A percentile compares a stretch with the other conserved stretches of the same genome.
phyloP scores from a whole-genome alignment of 2,888 invertebrate genomes.

The Bombylius discolor region DNA sequence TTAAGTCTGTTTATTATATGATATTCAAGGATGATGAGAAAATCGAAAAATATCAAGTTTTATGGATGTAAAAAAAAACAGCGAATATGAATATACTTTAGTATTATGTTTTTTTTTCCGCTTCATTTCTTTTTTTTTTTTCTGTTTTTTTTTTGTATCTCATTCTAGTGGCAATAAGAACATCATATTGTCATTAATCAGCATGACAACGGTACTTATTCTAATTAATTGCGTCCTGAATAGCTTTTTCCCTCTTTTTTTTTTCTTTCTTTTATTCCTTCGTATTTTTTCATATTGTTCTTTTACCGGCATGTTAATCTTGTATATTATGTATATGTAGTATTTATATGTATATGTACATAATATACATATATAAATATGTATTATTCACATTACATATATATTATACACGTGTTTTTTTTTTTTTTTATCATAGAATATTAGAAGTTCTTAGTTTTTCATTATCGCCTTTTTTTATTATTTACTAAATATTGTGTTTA shows the following conservation, averaged over 20 bases:
- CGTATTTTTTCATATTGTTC: background rate
- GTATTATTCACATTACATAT: too few species aligned
- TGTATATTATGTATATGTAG: background rate
- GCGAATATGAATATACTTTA: background rate
- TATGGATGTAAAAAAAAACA: too few species aligned
- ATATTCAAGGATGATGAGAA: background rate
- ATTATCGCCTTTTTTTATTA: too few species aligned
- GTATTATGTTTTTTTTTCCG: background rate
- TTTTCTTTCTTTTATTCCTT: background rate
- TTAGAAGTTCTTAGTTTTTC: too few species aligned
- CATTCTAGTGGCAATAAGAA: background rate
- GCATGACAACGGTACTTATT: conserved; percentile 7
- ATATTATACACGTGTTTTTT: too few species aligned
- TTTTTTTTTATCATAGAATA: too few species aligned
- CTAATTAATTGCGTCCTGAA: conserved; percentile 7
- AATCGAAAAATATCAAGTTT: background rate
- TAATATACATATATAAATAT: too few species aligned
- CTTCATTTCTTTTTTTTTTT: background rate
- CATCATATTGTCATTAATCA: conserved; percentile 8
- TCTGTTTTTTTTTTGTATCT: background rate
- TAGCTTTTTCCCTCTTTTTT: background rate
- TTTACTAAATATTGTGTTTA: too few species aligned
- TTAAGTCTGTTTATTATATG: background rate
- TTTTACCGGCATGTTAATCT: background rate
- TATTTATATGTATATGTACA: background rate